Percentiles rank a stretch among this genome's conserved stretches.
Evolutionary conservation across 2,888 invertebrate species (phyloP).

Genomic region (Altica lythri): DNA sequence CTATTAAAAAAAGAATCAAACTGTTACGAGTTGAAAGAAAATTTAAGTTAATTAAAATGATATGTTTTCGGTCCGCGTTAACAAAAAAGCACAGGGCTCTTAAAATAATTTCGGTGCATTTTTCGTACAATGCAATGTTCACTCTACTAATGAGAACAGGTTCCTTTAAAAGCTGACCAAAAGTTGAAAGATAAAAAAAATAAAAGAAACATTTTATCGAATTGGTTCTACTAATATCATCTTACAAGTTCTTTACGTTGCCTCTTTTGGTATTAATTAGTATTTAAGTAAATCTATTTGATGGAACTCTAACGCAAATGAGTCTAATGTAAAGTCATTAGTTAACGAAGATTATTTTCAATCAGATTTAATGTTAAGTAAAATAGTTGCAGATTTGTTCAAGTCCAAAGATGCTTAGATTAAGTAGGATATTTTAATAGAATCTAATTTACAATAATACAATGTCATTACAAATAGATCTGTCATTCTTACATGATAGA

Average conservation of each 20-base stretch:
- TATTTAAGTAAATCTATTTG: neutral
- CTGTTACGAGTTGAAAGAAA: too few relatives aligned
- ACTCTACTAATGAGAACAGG: conserved; percentile 25
- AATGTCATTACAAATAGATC: too few relatives aligned
- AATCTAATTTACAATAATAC: too few relatives aligned
- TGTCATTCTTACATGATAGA: too few relatives aligned
- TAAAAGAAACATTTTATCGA: conserved; percentile 5
- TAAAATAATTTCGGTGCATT: conserved; percentile 19
- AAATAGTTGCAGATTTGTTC: too few relatives aligned
- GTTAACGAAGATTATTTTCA: neutral
- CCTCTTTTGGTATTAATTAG: conserved; percentile 18
- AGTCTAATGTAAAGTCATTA: neutral
- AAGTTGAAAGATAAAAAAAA: conserved; percentile 8
- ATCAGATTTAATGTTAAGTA: neutral
- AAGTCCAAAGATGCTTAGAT: too few relatives aligned
- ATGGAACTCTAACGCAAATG: neutral
- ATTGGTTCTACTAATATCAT: neutral
- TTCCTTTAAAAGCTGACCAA: conserved; percentile 16
- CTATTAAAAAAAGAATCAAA: too few relatives aligned
- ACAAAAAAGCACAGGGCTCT: conserved; percentile 18
- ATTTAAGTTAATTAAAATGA: conserved; percentile 20
- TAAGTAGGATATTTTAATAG: too few relatives aligned
- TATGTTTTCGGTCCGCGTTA: conserved; percentile 6
- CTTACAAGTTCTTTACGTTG: conserved; percentile 3
- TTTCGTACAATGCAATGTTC: conserved; percentile 18